phyloP scores from a whole-genome alignment of 2,113 vertebrate species.

The Pithys albifrons region DNA sequence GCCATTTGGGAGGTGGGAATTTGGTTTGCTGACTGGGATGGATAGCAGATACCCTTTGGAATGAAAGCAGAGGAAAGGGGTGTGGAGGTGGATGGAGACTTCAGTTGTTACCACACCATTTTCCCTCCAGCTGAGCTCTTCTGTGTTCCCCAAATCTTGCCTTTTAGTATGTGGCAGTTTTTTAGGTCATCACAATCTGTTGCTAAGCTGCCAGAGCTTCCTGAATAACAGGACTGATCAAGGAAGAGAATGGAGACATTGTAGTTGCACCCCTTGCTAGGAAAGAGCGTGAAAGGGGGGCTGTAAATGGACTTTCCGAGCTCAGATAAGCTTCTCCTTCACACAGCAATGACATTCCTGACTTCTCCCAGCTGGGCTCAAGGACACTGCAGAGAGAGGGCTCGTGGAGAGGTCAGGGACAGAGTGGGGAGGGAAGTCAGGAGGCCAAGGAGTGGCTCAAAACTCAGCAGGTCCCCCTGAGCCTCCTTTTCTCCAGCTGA shows the following conservation, averaged over 20 bases:
- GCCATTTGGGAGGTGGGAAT: background rate
- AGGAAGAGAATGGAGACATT: conserved; percentile 30
- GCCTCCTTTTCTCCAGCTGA: background rate
- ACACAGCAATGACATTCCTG: background rate
- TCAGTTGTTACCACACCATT: background rate
- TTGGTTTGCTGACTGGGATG: background rate
- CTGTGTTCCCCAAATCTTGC: background rate
- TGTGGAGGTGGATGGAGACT: background rate
- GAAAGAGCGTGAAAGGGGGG: background rate
- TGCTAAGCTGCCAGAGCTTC: conserved; percentile 47
- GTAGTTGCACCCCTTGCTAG: background rate
- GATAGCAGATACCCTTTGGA: background rate
- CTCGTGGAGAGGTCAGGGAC: background rate
- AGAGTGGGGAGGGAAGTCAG: background rate
- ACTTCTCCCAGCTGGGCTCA: background rate
- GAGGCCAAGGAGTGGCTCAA: background rate
- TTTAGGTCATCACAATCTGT: conserved; percentile 42
- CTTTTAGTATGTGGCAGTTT: background rate
- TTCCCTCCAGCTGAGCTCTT: background rate
- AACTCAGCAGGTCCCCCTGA: background rate
- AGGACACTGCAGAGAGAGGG: background rate
- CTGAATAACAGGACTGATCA: background rate
- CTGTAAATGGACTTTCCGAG: background rate
- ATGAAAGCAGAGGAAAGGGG: background rate
- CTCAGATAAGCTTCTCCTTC: background rate